Conservation (phyloP, 1,140 invertebrate species). For the Trypoxylus dichotomus region DNA sequence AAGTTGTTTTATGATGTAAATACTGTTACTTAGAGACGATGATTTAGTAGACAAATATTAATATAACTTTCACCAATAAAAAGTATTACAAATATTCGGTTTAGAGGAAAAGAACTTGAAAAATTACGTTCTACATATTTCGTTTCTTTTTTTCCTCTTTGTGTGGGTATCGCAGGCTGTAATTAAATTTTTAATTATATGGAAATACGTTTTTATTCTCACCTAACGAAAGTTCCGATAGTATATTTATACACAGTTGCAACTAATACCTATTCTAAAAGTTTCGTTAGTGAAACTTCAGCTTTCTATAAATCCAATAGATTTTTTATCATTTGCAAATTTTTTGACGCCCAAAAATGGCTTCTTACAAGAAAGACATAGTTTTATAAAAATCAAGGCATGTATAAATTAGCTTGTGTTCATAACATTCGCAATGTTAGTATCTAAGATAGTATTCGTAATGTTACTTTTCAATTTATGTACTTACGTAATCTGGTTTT, state of each 20-base stretch:
- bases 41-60: not conserved
- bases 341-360: not conserved
- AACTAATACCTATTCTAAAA: not conserved
- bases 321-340: not conserved
- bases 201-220: not conserved
- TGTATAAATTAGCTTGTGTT: too few species aligned
- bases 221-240: not conserved
- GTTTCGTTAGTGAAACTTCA: not conserved
- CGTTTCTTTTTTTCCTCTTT: not conserved
- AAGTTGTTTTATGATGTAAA: slow-evolving; percentile 18
- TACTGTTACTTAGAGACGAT: not conserved
- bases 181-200: not conserved
- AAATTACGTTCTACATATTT: not conserved
- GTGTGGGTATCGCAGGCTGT: not conserved
- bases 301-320: not conserved
- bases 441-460: too few species aligned
- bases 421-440: too few species aligned
- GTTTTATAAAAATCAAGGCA: too few species aligned
- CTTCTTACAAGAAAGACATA: too few species aligned
- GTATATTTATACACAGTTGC: too few species aligned
- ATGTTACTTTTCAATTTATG: too few species aligned
- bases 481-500: too few species aligned
- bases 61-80: not conserved
- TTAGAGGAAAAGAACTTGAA: not conserved
- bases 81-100: not conserved